phyloP scores from a whole-genome alignment of 2,888 invertebrate species.

The Peribatodes rhomboidaria region DNA sequence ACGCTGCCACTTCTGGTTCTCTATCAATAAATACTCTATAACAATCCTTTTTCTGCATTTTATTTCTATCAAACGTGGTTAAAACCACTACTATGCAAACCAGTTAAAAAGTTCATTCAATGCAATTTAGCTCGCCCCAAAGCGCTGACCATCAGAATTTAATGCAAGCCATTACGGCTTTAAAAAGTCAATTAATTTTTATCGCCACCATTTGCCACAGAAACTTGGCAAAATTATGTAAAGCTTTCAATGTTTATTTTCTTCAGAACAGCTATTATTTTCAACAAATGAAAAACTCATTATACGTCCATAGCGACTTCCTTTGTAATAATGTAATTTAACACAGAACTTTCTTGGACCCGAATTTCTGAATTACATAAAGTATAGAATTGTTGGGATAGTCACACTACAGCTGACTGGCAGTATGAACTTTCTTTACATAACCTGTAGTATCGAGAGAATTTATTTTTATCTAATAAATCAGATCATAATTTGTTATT shows the following conservation, averaged over 20 bases:
- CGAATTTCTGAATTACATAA: constrained; percentile 58
- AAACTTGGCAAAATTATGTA: constrained; percentile 30
- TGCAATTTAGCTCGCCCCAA: constrained; percentile 2
- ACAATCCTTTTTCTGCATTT: too few relatives aligned
- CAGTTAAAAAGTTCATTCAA: constrained; percentile 7
- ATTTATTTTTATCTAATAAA: too few relatives aligned
- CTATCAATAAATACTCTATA: too few relatives aligned
- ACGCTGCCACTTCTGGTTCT: too few relatives aligned
- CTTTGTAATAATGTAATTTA: constrained; percentile 66
- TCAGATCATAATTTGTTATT: too few relatives aligned
- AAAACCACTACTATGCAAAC: background rate
- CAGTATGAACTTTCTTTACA: constrained; percentile 19
- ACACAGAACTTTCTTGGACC: constrained; percentile 58
- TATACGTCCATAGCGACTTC: constrained; percentile 39
- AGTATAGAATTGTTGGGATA: constrained; percentile 31
- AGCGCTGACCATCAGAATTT: constrained; percentile 28
- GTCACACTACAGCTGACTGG: background rate
- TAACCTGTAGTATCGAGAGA: background rate
- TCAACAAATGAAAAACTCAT: constrained; percentile 56
- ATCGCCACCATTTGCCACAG: constrained; percentile 27
- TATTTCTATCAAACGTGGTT: background rate
- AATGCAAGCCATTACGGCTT: constrained; percentile 36
- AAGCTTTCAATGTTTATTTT: constrained; percentile 44
- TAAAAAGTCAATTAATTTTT: constrained; percentile 47
- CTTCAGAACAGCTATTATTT: constrained; percentile 48